Conservation (phyloP, 2,797 vertebrate genomes). For the Anas flavirostris region DNA sequence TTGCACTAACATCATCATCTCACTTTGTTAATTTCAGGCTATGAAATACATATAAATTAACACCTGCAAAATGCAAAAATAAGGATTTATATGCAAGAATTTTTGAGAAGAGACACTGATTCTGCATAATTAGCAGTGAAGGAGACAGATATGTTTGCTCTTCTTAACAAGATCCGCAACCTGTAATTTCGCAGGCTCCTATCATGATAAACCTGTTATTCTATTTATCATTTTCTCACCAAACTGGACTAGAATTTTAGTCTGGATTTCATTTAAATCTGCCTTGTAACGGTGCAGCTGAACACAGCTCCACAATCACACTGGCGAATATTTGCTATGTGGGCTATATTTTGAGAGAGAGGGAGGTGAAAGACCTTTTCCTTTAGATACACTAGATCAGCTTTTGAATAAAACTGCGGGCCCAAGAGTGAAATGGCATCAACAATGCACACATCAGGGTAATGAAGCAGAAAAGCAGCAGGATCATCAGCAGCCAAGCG, state of each 20-base stretch:
- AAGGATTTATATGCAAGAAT: background rate
- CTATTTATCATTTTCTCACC: conserved; percentile 27
- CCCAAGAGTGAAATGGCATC: conserved; percentile 40
- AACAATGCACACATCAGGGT: conserved; percentile 57
- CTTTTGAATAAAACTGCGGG: conserved; percentile 39
- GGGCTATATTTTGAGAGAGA: background rate
- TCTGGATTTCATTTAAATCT: conserved; percentile 58
- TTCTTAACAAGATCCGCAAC: conserved; percentile 18
- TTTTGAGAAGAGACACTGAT: conserved; percentile 10
- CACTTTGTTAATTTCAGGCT: background rate
- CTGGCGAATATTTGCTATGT: conserved; percentile 10
- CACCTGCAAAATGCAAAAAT: conserved; percentile 28
- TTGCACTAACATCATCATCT: background rate
- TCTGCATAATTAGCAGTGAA: conserved; percentile 12
- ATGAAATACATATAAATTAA: conserved; percentile 23
- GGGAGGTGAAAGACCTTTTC: conserved; percentile 38
- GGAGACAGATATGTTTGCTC: conserved; percentile 27
- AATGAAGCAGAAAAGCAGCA: conserved; percentile 69
- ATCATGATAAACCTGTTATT: conserved; percentile 32
- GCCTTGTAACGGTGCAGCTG: conserved; percentile 10
- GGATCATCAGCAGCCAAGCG: conserved; percentile 25
- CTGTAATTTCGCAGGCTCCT: conserved; percentile 15
- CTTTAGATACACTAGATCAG: conserved; percentile 13
- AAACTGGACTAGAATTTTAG: conserved; percentile 38
- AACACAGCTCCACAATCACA: conserved; percentile 27